Evolutionary conservation across 2,888 invertebrate genomes (phyloP).

Genomic region (Hesperia comma): DNA sequence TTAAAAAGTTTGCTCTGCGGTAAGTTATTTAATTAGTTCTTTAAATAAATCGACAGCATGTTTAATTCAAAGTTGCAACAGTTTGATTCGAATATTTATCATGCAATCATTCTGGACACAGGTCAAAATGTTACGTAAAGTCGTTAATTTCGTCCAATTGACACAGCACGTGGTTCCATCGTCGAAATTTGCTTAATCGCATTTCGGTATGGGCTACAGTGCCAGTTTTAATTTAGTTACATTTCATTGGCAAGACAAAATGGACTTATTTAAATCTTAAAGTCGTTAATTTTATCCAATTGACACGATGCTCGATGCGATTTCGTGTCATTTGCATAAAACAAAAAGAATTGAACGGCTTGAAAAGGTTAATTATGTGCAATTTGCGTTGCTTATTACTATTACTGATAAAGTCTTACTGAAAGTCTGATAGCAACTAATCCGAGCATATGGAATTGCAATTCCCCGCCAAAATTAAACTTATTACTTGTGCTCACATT

Average conservation of each 20-base stretch:
- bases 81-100: conserved; percentile 5
- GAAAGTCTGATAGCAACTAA: no score
- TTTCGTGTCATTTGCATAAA: neutral
- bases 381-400: neutral
- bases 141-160: conserved; percentile 9
- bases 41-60: neutral
- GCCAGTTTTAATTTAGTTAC: conserved; percentile 11
- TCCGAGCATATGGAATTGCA: no score
- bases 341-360: neutral
- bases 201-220: conserved; percentile 10
- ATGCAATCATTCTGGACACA: neutral
- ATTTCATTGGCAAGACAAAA: conserved; percentile 12
- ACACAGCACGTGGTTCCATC: conserved; percentile 8
- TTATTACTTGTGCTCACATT: no score
- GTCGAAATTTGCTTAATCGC: conserved; percentile 14
- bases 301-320: neutral
- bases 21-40: neutral
- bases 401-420: no score
- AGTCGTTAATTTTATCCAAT: conserved; percentile 9
- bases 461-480: no score
- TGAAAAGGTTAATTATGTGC: neutral
- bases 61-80: conserved; percentile 1
- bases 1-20: neutral
- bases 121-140: conserved; percentile 5
- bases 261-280: conserved; percentile 9